These are phyloP conservation scores for Dyspetes luteomarginatus DNA, from an alignment of 2,888 invertebrate genomes.

Conservation along the genomic window DNA sequence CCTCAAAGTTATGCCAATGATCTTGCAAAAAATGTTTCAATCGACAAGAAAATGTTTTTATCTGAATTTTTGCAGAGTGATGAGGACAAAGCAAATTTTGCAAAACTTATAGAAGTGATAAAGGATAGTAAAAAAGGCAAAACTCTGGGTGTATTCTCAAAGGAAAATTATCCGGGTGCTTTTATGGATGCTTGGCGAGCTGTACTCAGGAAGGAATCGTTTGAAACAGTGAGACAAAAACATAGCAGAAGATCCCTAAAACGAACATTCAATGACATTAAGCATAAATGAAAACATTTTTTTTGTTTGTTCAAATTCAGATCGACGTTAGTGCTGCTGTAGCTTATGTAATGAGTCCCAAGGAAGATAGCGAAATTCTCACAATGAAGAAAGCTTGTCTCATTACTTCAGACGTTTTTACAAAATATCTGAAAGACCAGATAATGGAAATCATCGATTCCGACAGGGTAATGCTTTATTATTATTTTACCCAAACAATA, in stretches of 20 bases:
- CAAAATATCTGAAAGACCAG: slow-evolving; percentile 98
- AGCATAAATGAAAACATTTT: neutral
- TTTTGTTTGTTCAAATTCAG: no score
- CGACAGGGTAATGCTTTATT: slow-evolving; percentile 88
- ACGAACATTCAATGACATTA: neutral
- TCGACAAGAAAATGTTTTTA: slow-evolving; percentile 8
- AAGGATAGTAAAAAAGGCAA: slow-evolving; percentile 95
- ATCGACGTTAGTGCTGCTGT: slow-evolving; percentile 93
- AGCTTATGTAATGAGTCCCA: slow-evolving; percentile 95
- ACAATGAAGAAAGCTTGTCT: slow-evolving; percentile 96
- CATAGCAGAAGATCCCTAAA: neutral
- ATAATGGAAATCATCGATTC: slow-evolving; percentile 99
- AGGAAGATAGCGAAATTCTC: slow-evolving; percentile 96
- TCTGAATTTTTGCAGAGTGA: slow-evolving; percentile 90
- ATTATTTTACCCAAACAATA: no score
- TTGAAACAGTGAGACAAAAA: slow-evolving; percentile 87
- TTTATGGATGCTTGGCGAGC: slow-evolving; percentile 97
- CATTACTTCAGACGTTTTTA: slow-evolving; percentile 97
- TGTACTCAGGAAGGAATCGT: slow-evolving; percentile 89
- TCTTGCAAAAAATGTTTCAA: no score
- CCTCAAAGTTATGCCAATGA: no score
- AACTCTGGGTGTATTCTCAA: slow-evolving; percentile 94
- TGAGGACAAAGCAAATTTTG: slow-evolving; percentile 94
- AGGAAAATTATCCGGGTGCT: slow-evolving; percentile 96
- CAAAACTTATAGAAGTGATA: slow-evolving; percentile 90